Evolutionary conservation across 2,888 invertebrate species (phyloP), one percentile per base, ranked within the genome.

Genomic region (Stegophylla sp.): DNA sequence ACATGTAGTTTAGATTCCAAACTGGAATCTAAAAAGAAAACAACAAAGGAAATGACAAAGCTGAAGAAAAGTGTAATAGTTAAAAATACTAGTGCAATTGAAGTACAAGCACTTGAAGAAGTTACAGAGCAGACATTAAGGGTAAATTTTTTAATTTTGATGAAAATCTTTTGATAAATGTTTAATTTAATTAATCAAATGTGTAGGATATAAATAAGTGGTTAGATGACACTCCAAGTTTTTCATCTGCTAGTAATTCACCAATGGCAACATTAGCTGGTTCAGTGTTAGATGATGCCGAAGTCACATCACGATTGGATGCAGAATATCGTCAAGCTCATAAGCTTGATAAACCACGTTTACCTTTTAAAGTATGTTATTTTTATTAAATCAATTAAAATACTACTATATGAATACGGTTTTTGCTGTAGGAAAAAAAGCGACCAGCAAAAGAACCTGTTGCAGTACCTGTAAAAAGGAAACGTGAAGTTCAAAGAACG

Each of bases 211-310:
- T 95, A 61, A 94, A 93, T 86, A 94, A 94, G 85, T 95, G 94
- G 94, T 87, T 95, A 82, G 94, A 94, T 85, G 94, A 94, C 84
- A 92, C 94, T 0, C 94, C 94, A 0, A 91, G 91, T 84, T 91
- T 91, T 83, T 93, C 92, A 84, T 93, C 94, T 0, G 92, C 91
- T 10, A 92, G 92, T 85, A 93, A 93, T 86, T 94, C 94, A 0
- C 92, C 92, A 0, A 90, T 92, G 2, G 61, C 79, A 13, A 63
- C 79, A 26, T 48, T 79, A 26, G 79, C 69, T 63, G 79, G 79
- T 61, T 79, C 88, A 56, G 88, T 91, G 3, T 91, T 93, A 85
- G 91, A 92, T 84, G 88, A 89, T 81, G 89, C 89, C 84, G 85
- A 86, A 51, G 86, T 88, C 9, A 86, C 87, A 43, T 85, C 86